phyloP scores from a whole-genome alignment of 2,797 vertebrate genomes.

The Dallia pectoralis region DNA sequence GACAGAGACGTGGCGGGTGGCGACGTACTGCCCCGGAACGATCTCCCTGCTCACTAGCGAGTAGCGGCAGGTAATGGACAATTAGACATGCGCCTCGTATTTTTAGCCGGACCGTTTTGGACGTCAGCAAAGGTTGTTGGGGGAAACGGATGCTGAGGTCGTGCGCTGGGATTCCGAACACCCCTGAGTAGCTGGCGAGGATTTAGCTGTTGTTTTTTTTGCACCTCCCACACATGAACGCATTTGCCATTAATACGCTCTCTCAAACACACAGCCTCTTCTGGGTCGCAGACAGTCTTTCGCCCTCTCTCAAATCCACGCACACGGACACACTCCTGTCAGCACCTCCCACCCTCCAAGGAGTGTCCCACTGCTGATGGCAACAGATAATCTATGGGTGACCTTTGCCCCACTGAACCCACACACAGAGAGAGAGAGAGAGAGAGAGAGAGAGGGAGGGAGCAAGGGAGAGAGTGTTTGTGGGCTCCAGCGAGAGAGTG shows the following conservation, averaged over 20 bases:
- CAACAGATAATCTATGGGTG: constrained; percentile 51
- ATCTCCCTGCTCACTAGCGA: constrained; percentile 57
- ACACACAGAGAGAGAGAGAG: constrained; percentile 8
- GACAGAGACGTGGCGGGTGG: constrained; percentile 51
- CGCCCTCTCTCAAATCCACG: not conserved
- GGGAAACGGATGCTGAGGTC: constrained; percentile 45
- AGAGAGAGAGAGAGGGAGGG: constrained; percentile 2
- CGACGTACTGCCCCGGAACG: constrained; percentile 44
- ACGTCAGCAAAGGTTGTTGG: constrained; percentile 36
- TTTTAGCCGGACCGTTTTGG: constrained; percentile 46
- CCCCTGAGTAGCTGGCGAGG: not conserved
- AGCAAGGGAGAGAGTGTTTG: not conserved
- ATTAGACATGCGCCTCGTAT: constrained; percentile 58
- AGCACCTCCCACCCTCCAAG: constrained; percentile 47
- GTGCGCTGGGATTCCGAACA: constrained; percentile 36
- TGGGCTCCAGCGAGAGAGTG: not conserved
- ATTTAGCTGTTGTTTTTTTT: not conserved
- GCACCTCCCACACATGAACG: not conserved
- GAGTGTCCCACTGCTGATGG: constrained; percentile 56
- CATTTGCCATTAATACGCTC: not conserved
- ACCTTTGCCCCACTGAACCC: constrained; percentile 34
- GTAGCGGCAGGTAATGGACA: constrained; percentile 50
- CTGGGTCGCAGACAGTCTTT: not conserved
- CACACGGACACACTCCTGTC: constrained; percentile 33
- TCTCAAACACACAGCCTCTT: not conserved